These are phyloP conservation scores for Cottoperca gobio DNA, from an alignment of 2,797 vertebrate genomes.

Conservation along the genomic window DNA sequence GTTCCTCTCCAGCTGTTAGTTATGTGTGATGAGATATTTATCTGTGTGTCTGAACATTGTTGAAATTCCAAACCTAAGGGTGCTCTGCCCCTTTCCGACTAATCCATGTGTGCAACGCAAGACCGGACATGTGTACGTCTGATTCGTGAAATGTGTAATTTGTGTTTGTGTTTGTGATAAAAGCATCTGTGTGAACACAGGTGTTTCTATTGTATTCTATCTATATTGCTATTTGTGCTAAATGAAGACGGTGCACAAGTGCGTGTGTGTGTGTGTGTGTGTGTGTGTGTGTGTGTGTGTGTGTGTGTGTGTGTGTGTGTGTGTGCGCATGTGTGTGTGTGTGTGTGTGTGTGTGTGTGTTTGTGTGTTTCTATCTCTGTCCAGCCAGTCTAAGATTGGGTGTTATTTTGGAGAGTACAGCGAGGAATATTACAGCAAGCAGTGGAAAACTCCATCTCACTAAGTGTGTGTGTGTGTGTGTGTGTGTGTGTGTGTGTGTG, in stretches of 20 bases:
- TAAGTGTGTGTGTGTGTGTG: constrained; percentile 29
- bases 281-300: too few relatives aligned
- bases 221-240: constrained; percentile 14
- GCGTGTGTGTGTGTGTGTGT: too few relatives aligned
- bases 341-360: constrained; percentile 4
- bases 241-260: too few relatives aligned
- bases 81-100: constrained; percentile 1
- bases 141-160: constrained; percentile 9
- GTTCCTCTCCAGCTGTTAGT: constrained; percentile 38
- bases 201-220: too few relatives aligned
- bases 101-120: neutral
- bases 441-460: constrained; percentile 79
- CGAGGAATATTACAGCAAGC: constrained; percentile 78
- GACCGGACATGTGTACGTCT: constrained; percentile 1
- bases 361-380: constrained; percentile 50
- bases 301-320: neutral
- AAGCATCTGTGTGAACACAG: constrained; percentile 33
- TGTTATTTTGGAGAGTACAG: constrained; percentile 62
- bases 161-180: neutral
- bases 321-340: neutral
- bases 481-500: constrained; percentile 34
- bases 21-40: constrained; percentile 24
- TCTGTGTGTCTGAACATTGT: constrained; percentile 29
- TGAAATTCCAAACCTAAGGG: constrained; percentile 37
- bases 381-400: constrained; percentile 47